Conservation (phyloP, 2,888 invertebrate species). For the Dioctria rufipes region DNA sequence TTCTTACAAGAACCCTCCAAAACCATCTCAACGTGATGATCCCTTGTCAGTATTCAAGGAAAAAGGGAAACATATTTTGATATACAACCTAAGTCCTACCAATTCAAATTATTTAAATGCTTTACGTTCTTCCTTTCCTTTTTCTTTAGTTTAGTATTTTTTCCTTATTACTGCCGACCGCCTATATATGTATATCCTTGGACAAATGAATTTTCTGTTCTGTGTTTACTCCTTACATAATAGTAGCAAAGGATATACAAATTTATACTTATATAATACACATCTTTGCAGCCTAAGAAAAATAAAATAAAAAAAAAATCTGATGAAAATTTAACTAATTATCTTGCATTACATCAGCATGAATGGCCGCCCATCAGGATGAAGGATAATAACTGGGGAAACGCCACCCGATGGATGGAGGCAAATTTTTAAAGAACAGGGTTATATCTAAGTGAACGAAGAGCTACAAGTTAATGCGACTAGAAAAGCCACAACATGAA, state of each 20-base stretch:
- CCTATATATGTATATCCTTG: too few species aligned
- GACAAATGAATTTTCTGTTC: too few species aligned
- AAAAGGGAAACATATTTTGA: background rate
- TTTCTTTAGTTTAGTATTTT: too few species aligned
- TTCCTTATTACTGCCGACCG: too few species aligned
- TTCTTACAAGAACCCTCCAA: background rate
- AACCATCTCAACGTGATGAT: background rate
- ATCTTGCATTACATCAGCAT: background rate
- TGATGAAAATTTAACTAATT: slow-evolving; percentile 40
- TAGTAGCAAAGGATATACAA: background rate
- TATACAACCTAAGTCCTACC: background rate
- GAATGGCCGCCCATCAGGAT: background rate
- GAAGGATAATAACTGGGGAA: background rate
- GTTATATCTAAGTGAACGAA: too few species aligned
- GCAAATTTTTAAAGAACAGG: too few species aligned
- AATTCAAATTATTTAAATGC: background rate
- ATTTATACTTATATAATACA: background rate
- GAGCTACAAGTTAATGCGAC: slow-evolving; percentile 17
- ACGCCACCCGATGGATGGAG: background rate
- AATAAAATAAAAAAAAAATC: background rate
- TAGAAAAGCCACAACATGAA: background rate
- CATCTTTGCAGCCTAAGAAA: too few species aligned
- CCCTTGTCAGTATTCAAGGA: background rate
- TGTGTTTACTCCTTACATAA: background rate
- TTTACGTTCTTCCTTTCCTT: background rate